Evolutionary conservation across 2,113 vertebrate genomes (phyloP).

Genomic region (Sterrhoptilus dennistouni): DNA sequence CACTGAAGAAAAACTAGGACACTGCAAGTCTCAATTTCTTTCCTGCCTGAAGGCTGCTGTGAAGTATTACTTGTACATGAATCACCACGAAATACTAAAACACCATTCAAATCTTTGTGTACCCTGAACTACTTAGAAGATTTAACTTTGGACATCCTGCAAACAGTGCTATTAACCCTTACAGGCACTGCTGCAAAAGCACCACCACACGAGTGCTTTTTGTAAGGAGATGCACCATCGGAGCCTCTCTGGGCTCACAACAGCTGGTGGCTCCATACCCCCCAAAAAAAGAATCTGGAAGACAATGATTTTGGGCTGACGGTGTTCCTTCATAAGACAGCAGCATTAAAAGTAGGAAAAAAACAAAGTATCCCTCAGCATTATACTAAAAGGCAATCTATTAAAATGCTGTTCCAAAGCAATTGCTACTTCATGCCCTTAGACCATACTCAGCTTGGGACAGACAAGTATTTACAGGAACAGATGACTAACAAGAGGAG

Average conservation of each 20-base stretch:
- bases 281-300: neutral
- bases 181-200: neutral
- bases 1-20: neutral
- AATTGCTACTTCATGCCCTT: neutral
- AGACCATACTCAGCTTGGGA: neutral
- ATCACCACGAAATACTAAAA: neutral
- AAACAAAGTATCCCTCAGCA: neutral
- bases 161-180: neutral
- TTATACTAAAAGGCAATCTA: neutral
- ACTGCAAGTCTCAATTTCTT: neutral
- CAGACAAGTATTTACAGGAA: slow-evolving; percentile 9
- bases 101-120: neutral
- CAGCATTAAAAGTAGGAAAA: neutral
- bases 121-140: neutral
- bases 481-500: neutral
- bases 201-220: neutral
- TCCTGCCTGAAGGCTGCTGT: neutral
- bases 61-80: slow-evolving; percentile 2
- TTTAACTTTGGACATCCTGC: neutral
- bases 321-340: neutral
- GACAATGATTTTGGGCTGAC: neutral
- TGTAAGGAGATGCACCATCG: neutral
- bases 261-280: neutral
- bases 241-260: neutral
- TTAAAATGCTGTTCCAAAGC: neutral